A percentile compares a stretch with the other conserved stretches of the same genome.
phyloP scores from a whole-genome alignment of 1,140 invertebrate genomes.

The Phymastichus coffea region DNA sequence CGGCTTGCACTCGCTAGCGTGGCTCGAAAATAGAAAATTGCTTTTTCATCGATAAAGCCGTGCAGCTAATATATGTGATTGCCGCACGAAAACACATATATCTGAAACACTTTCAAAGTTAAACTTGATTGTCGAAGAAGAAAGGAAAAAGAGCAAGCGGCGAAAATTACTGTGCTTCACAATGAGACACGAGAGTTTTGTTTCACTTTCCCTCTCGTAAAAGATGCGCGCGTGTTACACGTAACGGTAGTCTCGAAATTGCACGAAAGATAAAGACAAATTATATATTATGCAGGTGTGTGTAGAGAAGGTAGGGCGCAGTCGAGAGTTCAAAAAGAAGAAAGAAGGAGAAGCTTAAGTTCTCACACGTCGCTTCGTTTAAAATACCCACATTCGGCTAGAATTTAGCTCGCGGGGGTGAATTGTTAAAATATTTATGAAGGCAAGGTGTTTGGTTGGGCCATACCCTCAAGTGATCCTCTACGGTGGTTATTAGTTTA shows the following conservation, averaged over 20 bases:
- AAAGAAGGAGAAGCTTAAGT: neutral
- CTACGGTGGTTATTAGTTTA: constrained; percentile 17
- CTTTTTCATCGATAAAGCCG: too few species aligned
- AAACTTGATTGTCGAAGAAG: too few species aligned
- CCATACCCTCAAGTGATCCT: neutral
- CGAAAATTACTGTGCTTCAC: too few species aligned
- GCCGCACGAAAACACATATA: too few species aligned
- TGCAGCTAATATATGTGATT: too few species aligned
- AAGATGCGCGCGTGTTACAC: neutral
- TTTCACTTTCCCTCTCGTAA: constrained; percentile 19
- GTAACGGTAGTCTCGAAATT: constrained; percentile 23
- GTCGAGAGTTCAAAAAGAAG: neutral
- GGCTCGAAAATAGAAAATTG: constrained; percentile 2
- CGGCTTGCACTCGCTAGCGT: neutral
- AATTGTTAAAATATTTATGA: constrained; percentile 19
- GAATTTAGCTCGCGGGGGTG: constrained; percentile 13
- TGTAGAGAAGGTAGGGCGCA: neutral
- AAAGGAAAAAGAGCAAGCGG: too few species aligned
- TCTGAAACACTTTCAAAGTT: too few species aligned
- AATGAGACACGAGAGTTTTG: too few species aligned
- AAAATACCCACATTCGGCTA: neutral
- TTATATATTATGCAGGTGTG: constrained; percentile 24
- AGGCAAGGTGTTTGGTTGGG: constrained; percentile 33
- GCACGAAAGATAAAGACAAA: constrained; percentile 15
- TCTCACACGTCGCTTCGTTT: neutral